Base-by-base conservation (phyloP, 1,140 invertebrate genomes). In the Aphis craccivora region DNA sequence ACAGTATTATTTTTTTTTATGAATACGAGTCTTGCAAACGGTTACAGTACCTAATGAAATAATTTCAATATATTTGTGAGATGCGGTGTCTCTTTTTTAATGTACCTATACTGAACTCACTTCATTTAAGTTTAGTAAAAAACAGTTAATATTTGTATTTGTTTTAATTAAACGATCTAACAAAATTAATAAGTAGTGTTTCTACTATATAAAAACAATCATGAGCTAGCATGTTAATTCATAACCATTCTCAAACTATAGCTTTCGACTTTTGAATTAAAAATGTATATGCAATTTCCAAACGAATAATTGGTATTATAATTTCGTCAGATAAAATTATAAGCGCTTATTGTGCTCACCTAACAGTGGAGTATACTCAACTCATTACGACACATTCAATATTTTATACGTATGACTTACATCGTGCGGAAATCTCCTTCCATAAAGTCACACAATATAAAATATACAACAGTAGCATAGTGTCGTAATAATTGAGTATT, bases 401-500 rank as follows among this genome's bases (percentile, higher is more conserved):
- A 76, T 76, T n/a, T 76, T 76, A n/a, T 76, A 18, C 60, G 30
- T n/a, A 76, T n/a, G 60, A n/a, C 60, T 67, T 67, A n/a, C n/a
- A 6, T 76, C 11, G 30, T n/a, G n/a, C 60, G n/a, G 2, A 76
- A 76, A 76, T 14, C 60, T n/a, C 30, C 60, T n/a, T 76, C 60
- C 14, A 0, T 0, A 60, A 25, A 30, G 25, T 67, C 30, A 76
- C 14, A n/a, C 30, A n/a, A n/a, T 76, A n/a, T n/a, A 35, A 67
- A n/a, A n/a, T n/a, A 30, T 76, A 76, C 60, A 76, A 67, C 60
- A n/a, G 60, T 76, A 76, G 60, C 30, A 14, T 30, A 76, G 30
- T 76, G 60, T 76, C 60, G 60, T 76, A 76, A 76, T 76, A 76
- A 76, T 76, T 76, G n/a, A 76, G 60, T 76, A n/a, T 76, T n/a